Evolutionary conservation across 2,113 vertebrate genomes (phyloP).

Genomic region (Nannobrachium achirus): DNA sequence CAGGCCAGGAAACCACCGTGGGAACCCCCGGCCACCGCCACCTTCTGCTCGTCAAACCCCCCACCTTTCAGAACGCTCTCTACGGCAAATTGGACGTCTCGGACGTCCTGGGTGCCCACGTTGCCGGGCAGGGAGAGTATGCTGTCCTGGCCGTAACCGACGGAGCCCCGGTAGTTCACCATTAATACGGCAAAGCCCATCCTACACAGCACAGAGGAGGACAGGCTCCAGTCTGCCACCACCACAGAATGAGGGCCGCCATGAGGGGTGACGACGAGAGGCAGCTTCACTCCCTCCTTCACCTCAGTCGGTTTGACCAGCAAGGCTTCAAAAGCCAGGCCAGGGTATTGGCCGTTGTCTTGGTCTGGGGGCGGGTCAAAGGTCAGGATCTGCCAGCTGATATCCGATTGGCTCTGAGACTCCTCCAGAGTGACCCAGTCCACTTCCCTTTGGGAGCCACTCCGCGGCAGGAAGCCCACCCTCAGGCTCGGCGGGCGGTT

Average conservation of each 20-base stretch:
- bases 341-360: constrained; percentile 85
- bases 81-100: constrained; percentile 90
- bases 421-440: constrained; percentile 91
- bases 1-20: constrained; percentile 95
- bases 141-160: constrained; percentile 92
- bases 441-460: constrained; percentile 78
- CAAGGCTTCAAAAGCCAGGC: constrained; percentile 90
- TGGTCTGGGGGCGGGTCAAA: constrained; percentile 87
- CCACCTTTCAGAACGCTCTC: constrained; percentile 83
- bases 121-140: constrained; percentile 88
- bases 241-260: constrained; percentile 91
- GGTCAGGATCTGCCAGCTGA: constrained; percentile 85
- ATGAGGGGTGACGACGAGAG: constrained; percentile 90
- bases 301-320: constrained; percentile 84
- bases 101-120: constrained; percentile 89
- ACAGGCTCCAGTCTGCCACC: constrained; percentile 88
- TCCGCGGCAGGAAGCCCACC: constrained; percentile 85
- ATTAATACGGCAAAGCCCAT: constrained; percentile 89
- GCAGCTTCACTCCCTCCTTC: constrained; percentile 78
- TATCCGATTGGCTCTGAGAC: constrained; percentile 72
- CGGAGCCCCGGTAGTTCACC: constrained; percentile 94
- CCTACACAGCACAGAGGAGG: constrained; percentile 83
- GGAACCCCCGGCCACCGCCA: constrained; percentile 88
- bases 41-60: constrained; percentile 76
- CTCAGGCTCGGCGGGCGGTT: constrained; percentile 84